A percentile compares a stretch with the other conserved stretches of the same genome.
phyloP scores from a whole-genome alignment of 2,888 invertebrate species.

The Coremacera marginata region DNA sequence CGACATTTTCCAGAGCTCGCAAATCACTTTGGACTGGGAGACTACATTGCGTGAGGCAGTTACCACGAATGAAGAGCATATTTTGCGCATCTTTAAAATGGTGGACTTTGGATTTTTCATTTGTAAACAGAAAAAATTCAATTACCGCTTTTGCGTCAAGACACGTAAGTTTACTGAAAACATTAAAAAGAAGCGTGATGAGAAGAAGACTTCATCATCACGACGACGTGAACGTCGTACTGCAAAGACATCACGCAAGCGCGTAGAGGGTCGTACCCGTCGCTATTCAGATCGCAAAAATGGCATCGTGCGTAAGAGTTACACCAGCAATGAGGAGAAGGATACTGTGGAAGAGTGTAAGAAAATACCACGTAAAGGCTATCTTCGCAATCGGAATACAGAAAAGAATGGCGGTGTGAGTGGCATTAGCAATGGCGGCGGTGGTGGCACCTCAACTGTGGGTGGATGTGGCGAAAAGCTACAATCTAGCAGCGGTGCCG shows the following conservation, averaged over 20 bases:
- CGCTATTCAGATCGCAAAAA: conserved; percentile 68
- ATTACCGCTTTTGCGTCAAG: conserved; percentile 68
- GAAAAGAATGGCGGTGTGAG: conserved; percentile 56
- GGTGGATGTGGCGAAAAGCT: conserved; percentile 62
- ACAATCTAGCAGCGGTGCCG: conserved; percentile 68
- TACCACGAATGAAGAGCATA: conserved; percentile 76
- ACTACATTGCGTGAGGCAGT: conserved; percentile 66
- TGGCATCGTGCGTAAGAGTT: conserved; percentile 66
- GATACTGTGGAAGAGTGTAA: conserved; percentile 68
- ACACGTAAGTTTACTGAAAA: conserved; percentile 63
- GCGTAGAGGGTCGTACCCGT: conserved; percentile 65
- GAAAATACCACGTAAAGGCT: conserved; percentile 67
- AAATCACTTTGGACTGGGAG: conserved; percentile 79
- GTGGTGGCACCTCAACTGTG: conserved; percentile 59
- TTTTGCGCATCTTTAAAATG: conserved; percentile 82
- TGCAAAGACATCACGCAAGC: conserved; percentile 64
- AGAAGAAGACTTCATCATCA: conserved; percentile 64
- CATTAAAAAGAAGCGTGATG: conserved; percentile 67
- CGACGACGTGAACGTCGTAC: conserved; percentile 65
- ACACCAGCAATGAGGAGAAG: conserved; percentile 69
- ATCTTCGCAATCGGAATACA: conserved; percentile 65
- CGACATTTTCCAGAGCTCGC: conserved; percentile 76
- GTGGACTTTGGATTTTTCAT: conserved; percentile 79
- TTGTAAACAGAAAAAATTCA: conserved; percentile 69
- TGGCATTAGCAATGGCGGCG: conserved; percentile 52